Evolutionary conservation across 2,797 vertebrate genomes (phyloP), one percentile per base, ranked within the genome.

Genomic region (Mormyrops attenuatus): DNA sequence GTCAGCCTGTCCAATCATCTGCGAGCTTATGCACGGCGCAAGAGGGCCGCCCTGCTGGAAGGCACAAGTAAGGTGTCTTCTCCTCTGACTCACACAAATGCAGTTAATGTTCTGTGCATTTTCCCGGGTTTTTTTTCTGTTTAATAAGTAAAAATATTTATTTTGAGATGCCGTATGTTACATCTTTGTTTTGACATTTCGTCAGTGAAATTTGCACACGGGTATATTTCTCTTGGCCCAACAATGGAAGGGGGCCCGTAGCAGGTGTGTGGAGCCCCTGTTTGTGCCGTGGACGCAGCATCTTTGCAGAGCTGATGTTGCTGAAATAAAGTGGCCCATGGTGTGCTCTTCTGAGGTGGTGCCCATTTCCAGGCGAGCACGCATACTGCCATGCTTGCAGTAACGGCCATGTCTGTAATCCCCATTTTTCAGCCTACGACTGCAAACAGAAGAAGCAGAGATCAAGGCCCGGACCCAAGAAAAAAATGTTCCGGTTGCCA

Each of bases 1-100:
- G 97, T 98, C 94, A 98, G 97, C 95, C 96, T 98, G 95, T 98
- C 97, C 92, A 98, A 97, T 96, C 97, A 98, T 95, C 96, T 98
- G 93, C 96, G 97, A 93, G 97, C 97, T 92, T 99, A 97, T 96
- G 97, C 97, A 95, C 96, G 97, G 90, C 91, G 95, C 90, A 98
- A 97, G 96, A 97, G 96, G 94, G 95, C 96, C 90, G 96, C 96
- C 93, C 94, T 97, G 95, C 94, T 97, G 94, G 96, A 97, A 94
- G 96, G 96, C 94, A 95, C 96, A 95, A 96, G 97, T 97, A 96
- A 92, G 95, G 30, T 7, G 7, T 34, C 82, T 26, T 80, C 38
- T 80, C 66, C 66, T 73, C 63, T 34, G 66, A 73, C 30, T 69
- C 34, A 44, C 73, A 44, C 17, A 44, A 44, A 41, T 80, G 73